Base-by-base conservation (phyloP, 2,888 invertebrate species). In the Lasiommata megera region DNA sequence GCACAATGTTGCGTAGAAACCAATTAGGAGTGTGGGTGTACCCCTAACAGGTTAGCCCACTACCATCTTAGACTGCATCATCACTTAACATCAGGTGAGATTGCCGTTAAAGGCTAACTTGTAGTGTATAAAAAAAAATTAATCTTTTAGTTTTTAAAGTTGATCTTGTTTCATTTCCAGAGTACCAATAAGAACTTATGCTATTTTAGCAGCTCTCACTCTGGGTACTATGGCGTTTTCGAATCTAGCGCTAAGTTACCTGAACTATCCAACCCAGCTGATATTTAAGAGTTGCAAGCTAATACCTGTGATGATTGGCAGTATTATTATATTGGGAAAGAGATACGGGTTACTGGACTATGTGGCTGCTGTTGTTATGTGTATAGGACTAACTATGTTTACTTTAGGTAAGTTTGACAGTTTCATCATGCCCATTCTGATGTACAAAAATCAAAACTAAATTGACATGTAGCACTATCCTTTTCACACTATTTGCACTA, bases 231-330 rank as follows among this genome's bases (percentile, higher is more conserved):
- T 99, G 97, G 97, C 98, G 0, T 93, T 98, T 63, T 98, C 98
- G 1, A 99, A 99, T 83, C 94, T 98, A 3, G 97, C 98, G 0
- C 92, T 99, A 9, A 98, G 97, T 48, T 98, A 97, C 80, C 91
- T 99, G 9, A 99, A 99, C 83, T 99, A 98, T 82, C 98, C 99
- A 0, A 99, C 98, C 0, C 98, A 98, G 91, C 95, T 99, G 40
- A 98, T 99, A 71, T 99, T 99, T 79, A 99, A 99, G 82, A 98
- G 98, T 79, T 99, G 99, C 82, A 99, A 99, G 81, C 92, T 99
- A 0, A 97, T 99, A 70, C 99, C 99, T 0, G 99, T 99, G 0
- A 93, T 99, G 79, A 93, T 98, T 62, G 99, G 99, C 17, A 97
- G 98, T 67, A 96, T 98, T 66, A 76, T 99, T 48, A 98, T 99